These are phyloP conservation scores for Cataglyphis albicans DNA, from an alignment of 2,888 invertebrate species.

Conservation along the genomic window DNA sequence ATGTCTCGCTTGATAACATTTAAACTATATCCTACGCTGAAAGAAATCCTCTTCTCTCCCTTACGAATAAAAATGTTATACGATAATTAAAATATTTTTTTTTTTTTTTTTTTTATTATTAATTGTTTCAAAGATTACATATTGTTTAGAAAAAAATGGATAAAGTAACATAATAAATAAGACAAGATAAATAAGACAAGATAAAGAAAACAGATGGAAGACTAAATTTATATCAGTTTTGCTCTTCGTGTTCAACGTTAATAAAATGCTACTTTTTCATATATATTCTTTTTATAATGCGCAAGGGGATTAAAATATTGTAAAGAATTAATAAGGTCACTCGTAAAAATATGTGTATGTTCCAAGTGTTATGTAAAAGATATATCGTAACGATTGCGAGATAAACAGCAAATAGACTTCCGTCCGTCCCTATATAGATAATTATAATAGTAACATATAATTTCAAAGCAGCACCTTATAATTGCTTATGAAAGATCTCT, in stretches of 20 bases:
- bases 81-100: background rate
- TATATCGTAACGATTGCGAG: background rate
- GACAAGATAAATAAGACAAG: background rate
- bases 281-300: background rate
- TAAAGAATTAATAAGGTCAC: background rate
- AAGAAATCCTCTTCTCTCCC: background rate
- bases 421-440: background rate
- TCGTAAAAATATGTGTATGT: background rate
- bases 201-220: background rate
- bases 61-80: background rate
- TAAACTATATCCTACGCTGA: slow-evolving; percentile 6
- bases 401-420: background rate
- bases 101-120: too few relatives aligned
- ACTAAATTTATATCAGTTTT: background rate
- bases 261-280: background rate
- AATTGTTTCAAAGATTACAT: background rate
- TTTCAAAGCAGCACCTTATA: background rate
- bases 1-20: background rate
- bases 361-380: background rate
- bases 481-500: background rate
- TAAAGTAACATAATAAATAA: background rate
- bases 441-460: slow-evolving; percentile 7
- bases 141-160: background rate
- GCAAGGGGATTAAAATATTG: background rate
- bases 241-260: background rate